Percentiles rank a stretch among this genome's conserved stretches.
Evolutionary conservation across 2,888 invertebrate genomes (phyloP).

Genomic region (Drosophila sordidula): DNA sequence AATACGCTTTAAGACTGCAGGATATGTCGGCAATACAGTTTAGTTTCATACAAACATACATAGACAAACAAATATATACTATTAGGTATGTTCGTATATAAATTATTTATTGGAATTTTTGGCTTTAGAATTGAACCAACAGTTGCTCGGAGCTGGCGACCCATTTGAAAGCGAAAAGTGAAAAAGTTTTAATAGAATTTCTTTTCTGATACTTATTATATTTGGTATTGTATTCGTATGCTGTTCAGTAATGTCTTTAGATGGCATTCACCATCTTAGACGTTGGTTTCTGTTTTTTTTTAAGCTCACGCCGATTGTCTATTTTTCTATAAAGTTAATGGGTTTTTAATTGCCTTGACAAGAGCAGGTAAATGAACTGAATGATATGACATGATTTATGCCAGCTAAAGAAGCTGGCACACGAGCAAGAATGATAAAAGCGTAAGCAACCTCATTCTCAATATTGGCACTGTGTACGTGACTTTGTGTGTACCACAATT

Average conservation of each 20-base stretch:
- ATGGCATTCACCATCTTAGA: background rate
- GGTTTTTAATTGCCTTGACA: conserved; percentile 16
- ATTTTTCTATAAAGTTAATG: conserved; percentile 4
- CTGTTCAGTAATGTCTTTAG: background rate
- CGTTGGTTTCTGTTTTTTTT: background rate
- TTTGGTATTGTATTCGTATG: conserved; percentile 22
- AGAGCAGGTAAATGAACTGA: conserved; percentile 1
- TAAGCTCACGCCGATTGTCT: background rate
- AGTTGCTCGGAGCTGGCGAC: conserved; percentile 26
- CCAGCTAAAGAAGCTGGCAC: background rate
- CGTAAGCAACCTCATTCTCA: background rate
- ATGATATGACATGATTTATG: background rate
- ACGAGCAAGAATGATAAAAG: background rate
- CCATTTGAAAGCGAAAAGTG: conserved; percentile 55
- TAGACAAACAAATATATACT: conserved; percentile 6
- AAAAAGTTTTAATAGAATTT: conserved; percentile 80
- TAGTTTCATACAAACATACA: conserved; percentile 1
- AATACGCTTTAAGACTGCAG: conserved; percentile 64
- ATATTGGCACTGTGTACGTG: conserved; percentile 8
- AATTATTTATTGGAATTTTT: conserved; percentile 80
- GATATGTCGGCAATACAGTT: conserved; percentile 6
- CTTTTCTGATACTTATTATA: conserved; percentile 42
- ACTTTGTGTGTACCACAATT: conserved; percentile 49
- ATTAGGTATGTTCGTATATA: conserved; percentile 42
- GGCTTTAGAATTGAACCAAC: conserved; percentile 64